Percentiles rank a stretch among this genome's conserved stretches.
Conservation (phyloP, 2,888 invertebrate genomes). For the Aradus depressus region DNA sequence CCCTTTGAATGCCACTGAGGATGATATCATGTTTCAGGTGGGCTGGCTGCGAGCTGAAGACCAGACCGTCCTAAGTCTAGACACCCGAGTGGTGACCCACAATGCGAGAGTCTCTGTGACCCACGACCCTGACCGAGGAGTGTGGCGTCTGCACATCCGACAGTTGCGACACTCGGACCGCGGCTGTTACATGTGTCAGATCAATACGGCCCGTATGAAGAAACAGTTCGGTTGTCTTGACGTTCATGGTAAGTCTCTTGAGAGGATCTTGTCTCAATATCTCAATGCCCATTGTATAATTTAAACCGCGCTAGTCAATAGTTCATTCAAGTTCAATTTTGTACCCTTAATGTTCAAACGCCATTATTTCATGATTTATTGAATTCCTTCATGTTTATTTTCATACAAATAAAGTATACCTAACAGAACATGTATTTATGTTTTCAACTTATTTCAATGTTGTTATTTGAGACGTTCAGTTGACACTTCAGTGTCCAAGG, state of each 20-base stretch:
- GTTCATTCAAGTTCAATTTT: too few relatives aligned
- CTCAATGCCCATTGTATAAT: too few relatives aligned
- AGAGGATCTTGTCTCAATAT: too few relatives aligned
- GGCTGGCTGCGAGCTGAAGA: constrained; percentile 84
- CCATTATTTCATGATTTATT: too few relatives aligned
- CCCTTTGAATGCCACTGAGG: constrained; percentile 2
- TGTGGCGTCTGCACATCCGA: constrained; percentile 76
- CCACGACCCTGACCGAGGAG: constrained; percentile 57
- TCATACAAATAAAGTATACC: too few relatives aligned
- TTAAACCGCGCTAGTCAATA: too few relatives aligned
- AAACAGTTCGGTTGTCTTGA: constrained; percentile 79
- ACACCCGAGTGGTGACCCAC: constrained; percentile 72
- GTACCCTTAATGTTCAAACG: too few relatives aligned
- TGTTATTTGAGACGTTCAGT: too few relatives aligned
- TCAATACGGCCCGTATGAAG: constrained; percentile 77
- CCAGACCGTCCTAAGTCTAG: constrained; percentile 75
- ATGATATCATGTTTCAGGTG: constrained; percentile 47
- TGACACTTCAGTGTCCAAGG: too few relatives aligned
- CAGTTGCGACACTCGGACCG: constrained; percentile 70
- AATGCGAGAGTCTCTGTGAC: constrained; percentile 70
- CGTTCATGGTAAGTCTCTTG: constrained; percentile 29
- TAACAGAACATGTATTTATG: too few relatives aligned
- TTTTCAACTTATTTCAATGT: too few relatives aligned
- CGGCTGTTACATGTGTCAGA: constrained; percentile 87
- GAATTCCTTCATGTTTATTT: too few relatives aligned